These are phyloP conservation scores for Standfussiana lucernea DNA, from an alignment of 2,888 invertebrate species.

Conservation along the genomic window DNA sequence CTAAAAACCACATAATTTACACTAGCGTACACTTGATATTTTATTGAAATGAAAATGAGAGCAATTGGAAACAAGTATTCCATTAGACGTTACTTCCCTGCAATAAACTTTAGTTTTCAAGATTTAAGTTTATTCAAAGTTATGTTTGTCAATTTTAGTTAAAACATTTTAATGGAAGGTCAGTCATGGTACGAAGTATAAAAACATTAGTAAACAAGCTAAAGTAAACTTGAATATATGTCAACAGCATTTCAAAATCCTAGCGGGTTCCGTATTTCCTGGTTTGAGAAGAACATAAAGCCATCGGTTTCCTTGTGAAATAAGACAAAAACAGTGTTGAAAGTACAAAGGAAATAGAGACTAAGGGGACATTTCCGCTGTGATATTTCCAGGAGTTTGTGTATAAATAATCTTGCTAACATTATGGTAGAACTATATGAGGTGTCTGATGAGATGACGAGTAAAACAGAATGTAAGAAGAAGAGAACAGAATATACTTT, in stretches of 20 bases:
- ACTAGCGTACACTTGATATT: not conserved
- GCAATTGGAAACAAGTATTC: not conserved
- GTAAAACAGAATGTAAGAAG: too few relatives aligned
- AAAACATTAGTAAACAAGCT: slow-evolving; percentile 4
- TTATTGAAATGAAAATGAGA: not conserved
- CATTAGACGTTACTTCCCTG: not conserved
- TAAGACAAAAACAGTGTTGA: not conserved
- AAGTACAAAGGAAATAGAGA: not conserved
- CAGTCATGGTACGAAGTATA: not conserved
- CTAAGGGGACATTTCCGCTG: not conserved
- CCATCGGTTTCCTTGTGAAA: not conserved
- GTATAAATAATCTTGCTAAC: not conserved
- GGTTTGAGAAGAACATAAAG: not conserved
- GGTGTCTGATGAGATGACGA: too few relatives aligned
- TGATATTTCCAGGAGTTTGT: not conserved
- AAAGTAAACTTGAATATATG: slow-evolving; percentile 14
- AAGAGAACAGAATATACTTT: too few relatives aligned
- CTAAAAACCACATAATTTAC: not conserved
- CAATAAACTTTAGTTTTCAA: not conserved
- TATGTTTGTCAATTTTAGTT: not conserved
- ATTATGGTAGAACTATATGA: too few relatives aligned
- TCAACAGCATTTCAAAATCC: slow-evolving; percentile 4
- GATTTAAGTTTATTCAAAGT: slow-evolving; percentile 1
- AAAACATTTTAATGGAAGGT: slow-evolving; percentile 6
- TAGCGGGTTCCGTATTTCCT: not conserved